Evolutionary conservation across 1,140 invertebrate genomes (phyloP), one percentile per base, ranked within the genome.

Genomic region (Cataglyphis hispanica): DNA sequence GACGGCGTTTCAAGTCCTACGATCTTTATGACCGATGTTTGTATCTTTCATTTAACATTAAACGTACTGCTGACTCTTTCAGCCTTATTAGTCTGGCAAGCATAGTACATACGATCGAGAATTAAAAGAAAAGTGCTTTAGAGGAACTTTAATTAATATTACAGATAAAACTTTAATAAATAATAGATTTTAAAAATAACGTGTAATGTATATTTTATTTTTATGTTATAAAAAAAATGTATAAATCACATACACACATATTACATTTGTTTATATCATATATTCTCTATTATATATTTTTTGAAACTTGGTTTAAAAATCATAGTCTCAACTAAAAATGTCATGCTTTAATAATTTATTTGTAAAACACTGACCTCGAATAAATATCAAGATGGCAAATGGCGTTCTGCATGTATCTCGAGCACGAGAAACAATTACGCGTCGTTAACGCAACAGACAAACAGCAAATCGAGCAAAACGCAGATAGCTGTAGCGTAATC

Each of bases 401-500:
- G 46, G 1, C n/a, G 6, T 11, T 27, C 37, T 10, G n/a, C 37
- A 37, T 25, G 22, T 64, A 50, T 77, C 40, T 75, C 25, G 43
- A 56, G 70, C 72, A 43, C 31, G 74, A 77, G 74, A 84, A 84
- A 84, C 70, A 75, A 75, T 75, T 77, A 77, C 58, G 31, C 16
- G 63, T 74, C 27, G 40, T 76, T 74, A 50, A 84, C 80, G 40
- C 56, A 61, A 7, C 16, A 50, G 22, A 46, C 56, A 63, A 63
- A 61, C 53, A n/a, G 56, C 25, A 64, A 84, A 63, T 63, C 22
- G 43, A 27, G 72, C 31, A 58, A 60, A 60, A 75, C 10, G 34
- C 70, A 67, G 37, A 31, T 46, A 53, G 13, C 6, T 56, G 10
- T 88, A n/a, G 90, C 90, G 91, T 91, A 92, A 92, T 74, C 85